Evolutionary conservation across 2,888 invertebrate genomes (phyloP).

Genomic region (Marasmarcha lunaedactyla): DNA sequence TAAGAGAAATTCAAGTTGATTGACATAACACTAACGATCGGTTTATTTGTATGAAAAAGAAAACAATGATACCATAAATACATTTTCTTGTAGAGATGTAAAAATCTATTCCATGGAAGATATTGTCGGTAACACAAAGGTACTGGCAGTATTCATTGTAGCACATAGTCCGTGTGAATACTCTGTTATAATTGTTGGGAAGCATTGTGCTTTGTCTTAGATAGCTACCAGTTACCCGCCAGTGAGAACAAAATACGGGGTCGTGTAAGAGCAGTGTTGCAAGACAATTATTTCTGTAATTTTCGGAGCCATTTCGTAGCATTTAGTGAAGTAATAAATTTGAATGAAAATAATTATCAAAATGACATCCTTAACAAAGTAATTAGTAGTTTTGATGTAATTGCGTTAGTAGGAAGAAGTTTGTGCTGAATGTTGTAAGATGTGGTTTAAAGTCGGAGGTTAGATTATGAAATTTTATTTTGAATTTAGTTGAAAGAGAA

Average conservation of each 20-base stretch:
- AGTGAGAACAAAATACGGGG: constrained; percentile 29
- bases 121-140: constrained; percentile 19
- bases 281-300: constrained; percentile 15
- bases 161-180: constrained; percentile 31
- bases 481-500: constrained; percentile 8
- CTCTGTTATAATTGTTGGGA: constrained; percentile 34
- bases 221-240: constrained; percentile 10
- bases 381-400: constrained; percentile 14
- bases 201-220: constrained; percentile 34
- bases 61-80: constrained; percentile 28
- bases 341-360: constrained; percentile 1
- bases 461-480: constrained; percentile 3
- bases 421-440: neutral
- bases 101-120: constrained; percentile 14
- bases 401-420: constrained; percentile 12
- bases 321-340: neutral
- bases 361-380: constrained; percentile 1
- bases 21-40: constrained; percentile 6
- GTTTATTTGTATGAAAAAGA: constrained; percentile 14
- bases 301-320: constrained; percentile 1
- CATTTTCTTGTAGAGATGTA: constrained; percentile 19
- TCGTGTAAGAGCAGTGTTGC: constrained; percentile 26
- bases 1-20: constrained; percentile 6
- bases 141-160: constrained; percentile 30
- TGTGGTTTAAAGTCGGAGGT: neutral